phyloP scores from a whole-genome alignment of 2,797 vertebrate species.

The Leuciscus waleckii region DNA sequence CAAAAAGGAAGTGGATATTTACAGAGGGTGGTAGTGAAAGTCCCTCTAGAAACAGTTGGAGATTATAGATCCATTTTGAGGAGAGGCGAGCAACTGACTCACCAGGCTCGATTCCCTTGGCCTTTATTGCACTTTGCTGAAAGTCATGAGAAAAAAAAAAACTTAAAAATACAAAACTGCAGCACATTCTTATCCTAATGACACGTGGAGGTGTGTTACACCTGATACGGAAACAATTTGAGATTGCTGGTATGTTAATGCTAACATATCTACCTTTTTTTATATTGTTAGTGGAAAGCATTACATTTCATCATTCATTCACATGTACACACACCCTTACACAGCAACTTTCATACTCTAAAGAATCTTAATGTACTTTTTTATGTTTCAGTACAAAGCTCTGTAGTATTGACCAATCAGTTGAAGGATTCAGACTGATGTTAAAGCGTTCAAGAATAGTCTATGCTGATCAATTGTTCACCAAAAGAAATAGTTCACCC shows the following conservation, averaged over 20 bases:
- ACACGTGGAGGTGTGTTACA: conserved; percentile 36
- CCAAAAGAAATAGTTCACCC: no score
- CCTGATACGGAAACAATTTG: conserved; percentile 12
- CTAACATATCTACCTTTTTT: conserved; percentile 38
- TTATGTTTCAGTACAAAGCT: conserved; percentile 49
- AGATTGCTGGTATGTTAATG: conserved; percentile 48
- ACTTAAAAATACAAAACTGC: conserved; percentile 66
- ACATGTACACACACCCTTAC: conserved; percentile 64
- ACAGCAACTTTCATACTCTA: conserved; percentile 43
- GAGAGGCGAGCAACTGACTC: conserved; percentile 33
- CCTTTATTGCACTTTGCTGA: conserved; percentile 56
- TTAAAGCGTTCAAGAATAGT: neutral
- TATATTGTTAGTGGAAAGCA: conserved; percentile 9
- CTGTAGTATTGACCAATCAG: conserved; percentile 35
- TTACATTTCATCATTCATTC: conserved; percentile 73
- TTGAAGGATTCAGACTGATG: neutral
- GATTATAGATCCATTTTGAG: conserved; percentile 21
- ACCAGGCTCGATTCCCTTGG: conserved; percentile 34
- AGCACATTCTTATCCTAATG: conserved; percentile 67
- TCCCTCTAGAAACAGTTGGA: conserved; percentile 30
- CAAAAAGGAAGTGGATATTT: conserved; percentile 28
- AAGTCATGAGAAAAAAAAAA: conserved; percentile 19
- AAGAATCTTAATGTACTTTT: conserved; percentile 31
- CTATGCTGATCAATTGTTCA: neutral
- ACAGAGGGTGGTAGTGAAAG: conserved; percentile 33